Base-by-base conservation (phyloP, 2,888 invertebrate genomes). In the Choristoneura rosaceana region DNA sequence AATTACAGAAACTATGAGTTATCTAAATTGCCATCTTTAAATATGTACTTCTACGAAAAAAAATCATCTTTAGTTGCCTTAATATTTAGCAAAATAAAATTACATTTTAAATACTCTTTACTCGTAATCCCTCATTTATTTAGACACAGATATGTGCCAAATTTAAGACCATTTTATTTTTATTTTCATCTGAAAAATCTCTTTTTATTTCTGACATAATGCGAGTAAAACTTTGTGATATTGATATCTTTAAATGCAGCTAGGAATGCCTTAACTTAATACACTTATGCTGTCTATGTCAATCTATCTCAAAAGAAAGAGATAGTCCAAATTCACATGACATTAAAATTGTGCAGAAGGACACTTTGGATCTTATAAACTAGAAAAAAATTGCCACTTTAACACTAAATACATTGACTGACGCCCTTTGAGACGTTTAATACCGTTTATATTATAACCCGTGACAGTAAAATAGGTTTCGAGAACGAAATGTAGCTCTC, bases 301-400 rank as follows among this genome's bases (percentile, higher is more conserved):
- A 47, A 47, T 47, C 4, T 43, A 62, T 8, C 41, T 34, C 12
- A 59, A 52, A 34, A 15, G 10, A 50, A 17, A 70, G 14, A 25
- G 7, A 41, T 59, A 50, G 7, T 10, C 33, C 45, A 47, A 25
- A n/a, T 63, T 47, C 47, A 63, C 9, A n/a, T 25, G 25, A 2
- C n/a, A 70, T 25, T 9, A 50, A 17, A 60, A 66, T 61, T 71
- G 47, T 71, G 68, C 68, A 41, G 59, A 71, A 73, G 71, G 71
- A 50, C 71, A 73, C 71, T 68, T 73, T 43, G 59, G 68, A 50
- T 73, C 63, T 73, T 73, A 73, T 12, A 15, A 71, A 67, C 71
- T 71, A 71, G 2, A n/a, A 47, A 63, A 47, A 45, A 43, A 12
- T 61, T 61, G 12, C 41, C 61, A 38, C 17, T 3, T 15, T 52